Evolutionary conservation across 1,140 invertebrate genomes (phyloP).

Genomic region (Dreissena rostriformis): DNA sequence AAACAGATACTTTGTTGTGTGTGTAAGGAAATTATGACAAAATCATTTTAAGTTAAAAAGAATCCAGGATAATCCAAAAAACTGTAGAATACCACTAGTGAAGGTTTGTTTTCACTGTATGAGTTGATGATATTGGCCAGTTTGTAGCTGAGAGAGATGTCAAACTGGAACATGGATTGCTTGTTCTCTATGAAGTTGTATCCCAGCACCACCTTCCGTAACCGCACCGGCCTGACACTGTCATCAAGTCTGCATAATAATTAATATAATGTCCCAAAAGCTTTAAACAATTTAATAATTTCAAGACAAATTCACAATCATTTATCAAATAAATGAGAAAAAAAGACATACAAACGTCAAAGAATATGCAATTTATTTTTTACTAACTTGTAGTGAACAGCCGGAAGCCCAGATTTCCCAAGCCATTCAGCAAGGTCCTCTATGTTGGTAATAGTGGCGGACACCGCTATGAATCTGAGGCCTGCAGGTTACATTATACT

Average conservation of each 20-base stretch:
- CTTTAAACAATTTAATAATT: too few species aligned
- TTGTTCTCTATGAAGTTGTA: slow-evolving; percentile 82
- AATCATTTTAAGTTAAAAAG: too few species aligned
- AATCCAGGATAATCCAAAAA: too few species aligned
- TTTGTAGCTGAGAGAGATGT: slow-evolving; percentile 89
- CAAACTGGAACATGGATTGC: slow-evolving; percentile 88
- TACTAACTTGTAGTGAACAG: slow-evolving; percentile 79
- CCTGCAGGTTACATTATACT: too few species aligned
- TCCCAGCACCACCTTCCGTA: slow-evolving; percentile 88
- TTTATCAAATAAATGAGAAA: too few species aligned
- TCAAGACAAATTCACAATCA: too few species aligned
- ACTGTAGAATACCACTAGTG: slow-evolving; percentile 85
- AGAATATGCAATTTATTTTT: background rate
- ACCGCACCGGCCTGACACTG: slow-evolving; percentile 87
- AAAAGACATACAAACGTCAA: too few species aligned
- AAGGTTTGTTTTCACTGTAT: slow-evolving; percentile 88
- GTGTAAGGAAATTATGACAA: too few species aligned
- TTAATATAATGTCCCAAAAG: too few species aligned
- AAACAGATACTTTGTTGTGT: too few species aligned
- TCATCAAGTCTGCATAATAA: slow-evolving; percentile 85
- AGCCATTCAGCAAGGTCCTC: slow-evolving; percentile 90
- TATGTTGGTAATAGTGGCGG: slow-evolving; percentile 90
- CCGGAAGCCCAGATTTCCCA: slow-evolving; percentile 75
- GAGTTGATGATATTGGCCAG: slow-evolving; percentile 86
- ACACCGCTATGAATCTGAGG: slow-evolving; percentile 89